Evolutionary conservation across 1,140 invertebrate genomes (phyloP).

Genomic region (Ganaspis sp.): DNA sequence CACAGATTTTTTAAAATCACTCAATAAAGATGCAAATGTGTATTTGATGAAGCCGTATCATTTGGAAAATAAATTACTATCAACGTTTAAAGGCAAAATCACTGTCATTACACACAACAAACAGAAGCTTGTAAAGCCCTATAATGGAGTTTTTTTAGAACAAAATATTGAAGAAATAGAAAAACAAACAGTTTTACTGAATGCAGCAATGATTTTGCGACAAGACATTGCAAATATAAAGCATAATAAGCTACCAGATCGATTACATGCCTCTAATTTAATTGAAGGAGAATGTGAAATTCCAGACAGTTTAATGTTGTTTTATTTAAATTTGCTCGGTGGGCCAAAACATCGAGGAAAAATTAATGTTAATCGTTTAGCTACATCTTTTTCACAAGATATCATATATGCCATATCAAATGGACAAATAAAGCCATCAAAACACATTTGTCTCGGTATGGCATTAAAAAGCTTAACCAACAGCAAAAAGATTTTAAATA

Average conservation of each 20-base stretch:
- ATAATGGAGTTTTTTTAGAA: neutral
- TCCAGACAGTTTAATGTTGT: constrained; percentile 39
- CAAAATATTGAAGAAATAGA: neutral
- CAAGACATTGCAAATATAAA: constrained; percentile 47
- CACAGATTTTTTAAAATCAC: no score
- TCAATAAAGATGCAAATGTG: no score
- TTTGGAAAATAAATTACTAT: constrained; percentile 5
- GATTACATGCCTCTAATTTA: constrained; percentile 31
- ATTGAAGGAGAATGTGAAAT: constrained; percentile 41
- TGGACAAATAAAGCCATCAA: constrained; percentile 59
- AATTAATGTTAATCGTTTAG: constrained; percentile 21
- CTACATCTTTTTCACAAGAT: constrained; percentile 41
- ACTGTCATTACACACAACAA: neutral
- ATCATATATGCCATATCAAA: constrained; percentile 45
- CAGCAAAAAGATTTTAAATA: constrained; percentile 61
- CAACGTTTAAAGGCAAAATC: constrained; percentile 2
- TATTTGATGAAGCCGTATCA: neutral
- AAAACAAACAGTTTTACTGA: constrained; percentile 22
- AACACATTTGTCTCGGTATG: constrained; percentile 61
- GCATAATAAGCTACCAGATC: constrained; percentile 38
- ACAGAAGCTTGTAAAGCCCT: constrained; percentile 32
- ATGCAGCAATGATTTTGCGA: constrained; percentile 30
- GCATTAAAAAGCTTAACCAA: constrained; percentile 61
- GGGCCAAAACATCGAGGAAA: constrained; percentile 35
- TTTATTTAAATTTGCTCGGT: constrained; percentile 42